These are phyloP conservation scores for Thaumatotibia leucotreta DNA, from an alignment of 1,140 invertebrate species.

Conservation along the genomic window DNA sequence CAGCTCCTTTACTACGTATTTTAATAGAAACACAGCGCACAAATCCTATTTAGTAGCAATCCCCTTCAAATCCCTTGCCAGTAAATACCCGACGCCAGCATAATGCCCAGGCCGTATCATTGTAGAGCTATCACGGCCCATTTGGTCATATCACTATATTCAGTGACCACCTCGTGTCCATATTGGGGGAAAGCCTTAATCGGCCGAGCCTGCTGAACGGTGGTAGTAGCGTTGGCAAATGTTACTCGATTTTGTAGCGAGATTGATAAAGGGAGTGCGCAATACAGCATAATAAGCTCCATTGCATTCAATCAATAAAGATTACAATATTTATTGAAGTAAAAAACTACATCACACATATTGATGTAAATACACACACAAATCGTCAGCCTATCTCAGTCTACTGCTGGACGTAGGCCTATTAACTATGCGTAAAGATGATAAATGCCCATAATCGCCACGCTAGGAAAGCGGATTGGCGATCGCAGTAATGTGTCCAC, in stretches of 20 bases:
- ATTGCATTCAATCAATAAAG: too few species aligned
- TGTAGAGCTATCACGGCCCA: slow-evolving; percentile 2
- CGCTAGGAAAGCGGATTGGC: too few species aligned
- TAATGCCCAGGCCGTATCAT: background rate
- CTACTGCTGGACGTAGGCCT: too few species aligned
- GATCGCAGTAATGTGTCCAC: too few species aligned
- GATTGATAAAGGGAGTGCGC: too few species aligned
- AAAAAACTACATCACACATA: too few species aligned
- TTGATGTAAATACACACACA: too few species aligned
- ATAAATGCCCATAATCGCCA: too few species aligned
- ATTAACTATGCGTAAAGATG: too few species aligned
- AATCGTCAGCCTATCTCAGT: too few species aligned
- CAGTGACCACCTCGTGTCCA: background rate
- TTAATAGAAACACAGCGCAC: background rate
- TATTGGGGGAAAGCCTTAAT: background rate
- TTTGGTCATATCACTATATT: background rate
- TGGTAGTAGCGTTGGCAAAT: background rate
- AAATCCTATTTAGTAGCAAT: background rate
- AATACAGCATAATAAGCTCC: too few species aligned
- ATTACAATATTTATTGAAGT: too few species aligned
- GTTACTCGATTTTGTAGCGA: background rate
- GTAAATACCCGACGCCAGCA: background rate
- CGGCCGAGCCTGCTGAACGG: background rate
- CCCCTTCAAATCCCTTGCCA: background rate
- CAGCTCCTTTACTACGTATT: background rate